A percentile compares a stretch with the other conserved stretches of the same genome.
phyloP scores from a whole-genome alignment of 2,797 vertebrate species.

The Dicrostonyx torquatus region DNA sequence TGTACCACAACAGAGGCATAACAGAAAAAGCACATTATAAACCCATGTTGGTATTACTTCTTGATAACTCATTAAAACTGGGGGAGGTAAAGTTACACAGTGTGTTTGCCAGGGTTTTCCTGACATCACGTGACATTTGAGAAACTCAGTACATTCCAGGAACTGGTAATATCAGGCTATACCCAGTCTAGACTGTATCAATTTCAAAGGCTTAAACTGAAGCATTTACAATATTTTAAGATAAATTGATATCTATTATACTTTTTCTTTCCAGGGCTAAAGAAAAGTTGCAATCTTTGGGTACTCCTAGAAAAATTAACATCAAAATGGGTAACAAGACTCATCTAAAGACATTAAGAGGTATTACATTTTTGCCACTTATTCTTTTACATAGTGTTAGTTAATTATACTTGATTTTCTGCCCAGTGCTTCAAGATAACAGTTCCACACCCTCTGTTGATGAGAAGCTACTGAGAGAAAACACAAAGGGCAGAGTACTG shows the following conservation, averaged over 20 bases:
- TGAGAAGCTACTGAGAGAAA: background rate
- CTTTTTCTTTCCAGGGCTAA: background rate
- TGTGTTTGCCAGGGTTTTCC: background rate
- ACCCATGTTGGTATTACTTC: background rate
- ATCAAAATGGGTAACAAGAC: background rate
- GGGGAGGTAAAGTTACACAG: background rate
- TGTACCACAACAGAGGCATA: background rate
- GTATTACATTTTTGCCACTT: background rate
- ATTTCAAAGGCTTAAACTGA: slow-evolving; percentile 57
- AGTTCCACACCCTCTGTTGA: background rate
- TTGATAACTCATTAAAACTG: slow-evolving; percentile 30
- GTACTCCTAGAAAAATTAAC: slow-evolving; percentile 19
- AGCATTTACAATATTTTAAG: background rate
- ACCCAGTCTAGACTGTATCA: background rate
- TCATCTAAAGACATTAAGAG: background rate
- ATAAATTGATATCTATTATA: background rate
- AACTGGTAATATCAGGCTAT: background rate
- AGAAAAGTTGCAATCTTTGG: slow-evolving; percentile 15
- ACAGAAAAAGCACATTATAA: background rate
- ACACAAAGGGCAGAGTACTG: too few relatives aligned
- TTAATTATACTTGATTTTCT: slow-evolving; percentile 26
- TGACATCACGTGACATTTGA: slow-evolving; percentile 22
- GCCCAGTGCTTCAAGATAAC: background rate
- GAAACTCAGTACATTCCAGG: slow-evolving; percentile 35
- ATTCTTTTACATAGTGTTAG: background rate